Conservation (phyloP, 2,797 vertebrate species). For the Erethizon dorsatum region DNA sequence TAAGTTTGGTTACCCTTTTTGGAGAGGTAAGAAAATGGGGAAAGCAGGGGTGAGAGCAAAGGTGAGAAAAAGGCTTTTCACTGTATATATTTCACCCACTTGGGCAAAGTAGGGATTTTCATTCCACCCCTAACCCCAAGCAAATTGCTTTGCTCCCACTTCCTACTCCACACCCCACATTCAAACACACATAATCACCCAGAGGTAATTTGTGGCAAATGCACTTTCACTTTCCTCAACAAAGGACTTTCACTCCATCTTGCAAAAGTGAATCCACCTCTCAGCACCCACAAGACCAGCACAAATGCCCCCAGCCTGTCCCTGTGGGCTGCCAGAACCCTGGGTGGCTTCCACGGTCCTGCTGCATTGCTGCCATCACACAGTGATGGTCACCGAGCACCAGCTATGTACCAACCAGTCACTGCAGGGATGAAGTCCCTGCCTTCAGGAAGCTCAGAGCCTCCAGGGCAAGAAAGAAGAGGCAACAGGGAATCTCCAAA, state of each 20-base stretch:
- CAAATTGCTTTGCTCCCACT: neutral
- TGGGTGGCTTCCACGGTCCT: neutral
- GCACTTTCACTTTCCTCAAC: conserved; percentile 29
- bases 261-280: neutral
- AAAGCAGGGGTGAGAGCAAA: neutral
- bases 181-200: neutral
- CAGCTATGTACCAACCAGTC: neutral
- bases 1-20: neutral
- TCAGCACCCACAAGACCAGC: neutral
- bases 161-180: neutral
- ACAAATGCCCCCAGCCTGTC: neutral
- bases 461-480: neutral
- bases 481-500: neutral
- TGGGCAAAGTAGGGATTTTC: neutral
- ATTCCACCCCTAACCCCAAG: neutral
- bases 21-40: neutral
- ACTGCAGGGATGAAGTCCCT: neutral
- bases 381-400: neutral
- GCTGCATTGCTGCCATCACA: neutral
- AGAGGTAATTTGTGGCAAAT: neutral
- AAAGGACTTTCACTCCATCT: conserved; percentile 40
- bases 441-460: neutral
- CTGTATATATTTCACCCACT: neutral
- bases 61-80: neutral
- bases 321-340: neutral